These are phyloP conservation scores for Hemithea aestivaria DNA, from an alignment of 2,888 invertebrate genomes.

Conservation along the genomic window DNA sequence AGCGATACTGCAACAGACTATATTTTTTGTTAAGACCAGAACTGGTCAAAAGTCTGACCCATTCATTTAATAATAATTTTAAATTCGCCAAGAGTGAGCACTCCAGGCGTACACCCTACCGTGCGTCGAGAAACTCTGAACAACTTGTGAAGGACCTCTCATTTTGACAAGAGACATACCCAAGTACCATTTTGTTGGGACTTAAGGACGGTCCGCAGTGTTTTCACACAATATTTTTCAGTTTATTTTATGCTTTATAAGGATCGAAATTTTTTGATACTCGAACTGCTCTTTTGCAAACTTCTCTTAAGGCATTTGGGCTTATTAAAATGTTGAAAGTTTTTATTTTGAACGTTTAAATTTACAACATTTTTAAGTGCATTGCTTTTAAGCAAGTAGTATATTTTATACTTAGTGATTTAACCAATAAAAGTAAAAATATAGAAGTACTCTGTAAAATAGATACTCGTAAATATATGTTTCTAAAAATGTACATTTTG, in stretches of 20 bases:
- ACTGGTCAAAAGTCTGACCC: slow-evolving; percentile 5
- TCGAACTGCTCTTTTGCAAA: slow-evolving; percentile 16
- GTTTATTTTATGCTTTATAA: slow-evolving; percentile 20
- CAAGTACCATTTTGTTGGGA: slow-evolving; percentile 46
- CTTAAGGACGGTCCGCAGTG: slow-evolving; percentile 27
- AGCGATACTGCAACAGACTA: neutral
- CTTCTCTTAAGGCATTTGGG: slow-evolving; percentile 8
- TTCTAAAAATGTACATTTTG: no score
- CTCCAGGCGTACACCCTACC: slow-evolving; percentile 21
- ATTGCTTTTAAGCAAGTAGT: no score
- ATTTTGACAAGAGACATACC: slow-evolving; percentile 38
- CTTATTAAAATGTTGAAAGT: slow-evolving; percentile 8
- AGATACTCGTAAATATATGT: no score
- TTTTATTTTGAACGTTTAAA: slow-evolving; percentile 1
- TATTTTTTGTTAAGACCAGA: neutral
- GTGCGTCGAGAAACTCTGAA: slow-evolving; percentile 33
- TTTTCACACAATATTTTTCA: slow-evolving; percentile 28
- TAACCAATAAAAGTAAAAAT: no score
- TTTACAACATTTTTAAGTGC: no score
- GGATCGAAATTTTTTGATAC: slow-evolving; percentile 8
- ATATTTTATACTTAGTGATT: no score
- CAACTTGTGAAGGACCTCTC: slow-evolving; percentile 30
- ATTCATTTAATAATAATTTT: slow-evolving; percentile 18
- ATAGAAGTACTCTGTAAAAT: no score
- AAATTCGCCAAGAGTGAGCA: slow-evolving; percentile 15